These are phyloP conservation scores for Marcusenius ussheri DNA, from an alignment of 2,113 vertebrate species.

Conservation along the genomic window DNA sequence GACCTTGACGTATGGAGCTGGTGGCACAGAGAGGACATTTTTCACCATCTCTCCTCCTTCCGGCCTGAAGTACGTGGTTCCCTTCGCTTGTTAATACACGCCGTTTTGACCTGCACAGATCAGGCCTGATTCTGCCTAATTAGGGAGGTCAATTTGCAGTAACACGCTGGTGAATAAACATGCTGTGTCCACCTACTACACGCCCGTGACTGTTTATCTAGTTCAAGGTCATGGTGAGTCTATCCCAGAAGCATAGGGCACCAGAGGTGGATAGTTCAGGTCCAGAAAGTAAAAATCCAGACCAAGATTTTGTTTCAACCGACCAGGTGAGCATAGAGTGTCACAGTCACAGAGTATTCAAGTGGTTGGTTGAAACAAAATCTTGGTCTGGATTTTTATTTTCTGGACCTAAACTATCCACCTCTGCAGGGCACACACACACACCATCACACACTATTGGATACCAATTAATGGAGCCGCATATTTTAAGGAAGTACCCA, in stretches of 20 bases:
- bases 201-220: not conserved
- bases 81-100: not conserved
- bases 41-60: not conserved
- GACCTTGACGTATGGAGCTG: conserved; percentile 96
- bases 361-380: not conserved
- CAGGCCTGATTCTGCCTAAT: not conserved
- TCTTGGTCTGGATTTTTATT: not conserved
- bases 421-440: not conserved
- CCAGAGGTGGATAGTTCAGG: not conserved
- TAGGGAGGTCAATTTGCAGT: not conserved
- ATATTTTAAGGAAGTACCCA: not conserved
- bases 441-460: not conserved
- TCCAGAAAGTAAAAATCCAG: not conserved
- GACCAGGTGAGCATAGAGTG: not conserved
- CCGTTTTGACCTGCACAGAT: not conserved
- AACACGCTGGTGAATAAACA: not conserved
- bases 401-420: not conserved
- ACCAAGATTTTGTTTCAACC: not conserved
- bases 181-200: not conserved
- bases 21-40: conserved; percentile 29
- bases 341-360: not conserved
- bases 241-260: not conserved
- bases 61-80: not conserved
- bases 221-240: not conserved
- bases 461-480: not conserved